Evolutionary conservation across 30 jellyfish, hydroid and myxozoan genomes (phyloP).

Genomic region (Chrysaora quinquecirrha): DNA sequence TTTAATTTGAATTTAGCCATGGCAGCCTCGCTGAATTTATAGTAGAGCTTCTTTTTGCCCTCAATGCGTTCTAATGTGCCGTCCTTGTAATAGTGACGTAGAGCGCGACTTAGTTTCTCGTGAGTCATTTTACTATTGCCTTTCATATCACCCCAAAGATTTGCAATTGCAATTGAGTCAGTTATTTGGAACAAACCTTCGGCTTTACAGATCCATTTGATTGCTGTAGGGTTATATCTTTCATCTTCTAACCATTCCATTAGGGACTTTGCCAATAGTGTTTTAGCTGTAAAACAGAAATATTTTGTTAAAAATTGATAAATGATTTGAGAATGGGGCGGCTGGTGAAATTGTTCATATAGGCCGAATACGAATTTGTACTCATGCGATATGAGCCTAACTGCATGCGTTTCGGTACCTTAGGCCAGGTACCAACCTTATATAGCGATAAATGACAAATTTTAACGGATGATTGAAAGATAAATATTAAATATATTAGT

Average conservation of each 20-base stretch:
- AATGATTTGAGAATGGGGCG: too few species aligned
- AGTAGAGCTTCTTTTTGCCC: conserved; percentile 65
- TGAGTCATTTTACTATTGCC: conserved; percentile 82
- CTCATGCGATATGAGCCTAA: too few species aligned
- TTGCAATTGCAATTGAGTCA: conserved; percentile 61
- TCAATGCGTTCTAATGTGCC: conserved; percentile 52
- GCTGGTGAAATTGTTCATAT: too few species aligned
- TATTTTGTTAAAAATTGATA: too few species aligned
- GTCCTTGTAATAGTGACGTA: conserved; percentile 84
- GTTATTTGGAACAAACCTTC: conserved; percentile 86
- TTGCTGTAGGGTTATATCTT: conserved; percentile 41
- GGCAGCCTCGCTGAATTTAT: conserved; percentile 55
- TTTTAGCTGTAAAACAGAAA: conserved; percentile 30
- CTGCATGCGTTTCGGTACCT: too few species aligned
- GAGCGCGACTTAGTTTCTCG: conserved; percentile 84
- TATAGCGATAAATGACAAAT: too few species aligned
- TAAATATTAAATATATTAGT: too few species aligned
- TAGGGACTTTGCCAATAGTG: conserved; percentile 50
- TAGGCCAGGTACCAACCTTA: too few species aligned
- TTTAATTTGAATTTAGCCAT: conserved; percentile 28
- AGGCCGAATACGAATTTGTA: too few species aligned
- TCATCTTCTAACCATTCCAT: conserved; percentile 48
- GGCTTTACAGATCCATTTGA: conserved; percentile 56
- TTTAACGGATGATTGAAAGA: too few species aligned
- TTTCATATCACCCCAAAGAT: conserved; percentile 75